Conservation (phyloP, 2,888 invertebrate genomes). For the Xestoiulus laeticollis region DNA sequence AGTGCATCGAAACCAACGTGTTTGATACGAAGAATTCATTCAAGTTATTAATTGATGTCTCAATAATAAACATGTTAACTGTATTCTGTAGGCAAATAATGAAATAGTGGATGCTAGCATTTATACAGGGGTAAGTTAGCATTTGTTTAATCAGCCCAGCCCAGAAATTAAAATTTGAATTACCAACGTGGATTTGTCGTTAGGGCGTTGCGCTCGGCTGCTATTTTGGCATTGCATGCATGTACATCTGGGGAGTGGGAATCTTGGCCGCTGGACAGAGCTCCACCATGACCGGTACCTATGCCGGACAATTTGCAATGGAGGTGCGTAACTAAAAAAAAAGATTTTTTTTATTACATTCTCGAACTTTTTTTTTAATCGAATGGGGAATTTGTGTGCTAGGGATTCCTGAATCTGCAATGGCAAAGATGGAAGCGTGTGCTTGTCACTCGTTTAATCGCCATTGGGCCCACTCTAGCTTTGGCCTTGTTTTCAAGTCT, state of each 20-base stretch:
- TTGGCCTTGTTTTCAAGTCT: conserved; percentile 62
- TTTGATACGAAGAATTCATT: too few relatives aligned
- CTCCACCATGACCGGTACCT: conserved; percentile 69
- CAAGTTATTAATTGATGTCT: too few relatives aligned
- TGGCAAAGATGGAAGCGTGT: conserved; percentile 90
- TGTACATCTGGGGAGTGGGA: conserved; percentile 69
- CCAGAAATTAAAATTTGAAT: too few relatives aligned
- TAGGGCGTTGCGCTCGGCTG: conserved; percentile 67
- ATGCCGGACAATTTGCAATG: conserved; percentile 70
- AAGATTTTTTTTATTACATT: too few relatives aligned
- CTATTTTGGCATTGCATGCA: conserved; percentile 65
- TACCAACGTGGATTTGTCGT: too few relatives aligned
- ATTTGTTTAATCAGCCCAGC: too few relatives aligned
- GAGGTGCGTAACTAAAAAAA: conserved; percentile 59
- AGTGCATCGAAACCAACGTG: too few relatives aligned
- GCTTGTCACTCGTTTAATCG: conserved; percentile 82
- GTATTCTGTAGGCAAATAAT: conserved; percentile 54
- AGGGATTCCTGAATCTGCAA: conserved; percentile 80
- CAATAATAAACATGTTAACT: too few relatives aligned
- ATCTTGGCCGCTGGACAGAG: conserved; percentile 68
- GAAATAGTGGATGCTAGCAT: conserved; percentile 58
- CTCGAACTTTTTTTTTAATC: too few relatives aligned
- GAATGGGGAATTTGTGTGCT: not conserved
- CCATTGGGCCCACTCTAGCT: conserved; percentile 78
- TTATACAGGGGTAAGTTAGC: conserved; percentile 58